A percentile compares a stretch with the other conserved stretches of the same genome.
Evolutionary conservation across 2,888 invertebrate genomes (phyloP).

Genomic region (Rhagium mordax): DNA sequence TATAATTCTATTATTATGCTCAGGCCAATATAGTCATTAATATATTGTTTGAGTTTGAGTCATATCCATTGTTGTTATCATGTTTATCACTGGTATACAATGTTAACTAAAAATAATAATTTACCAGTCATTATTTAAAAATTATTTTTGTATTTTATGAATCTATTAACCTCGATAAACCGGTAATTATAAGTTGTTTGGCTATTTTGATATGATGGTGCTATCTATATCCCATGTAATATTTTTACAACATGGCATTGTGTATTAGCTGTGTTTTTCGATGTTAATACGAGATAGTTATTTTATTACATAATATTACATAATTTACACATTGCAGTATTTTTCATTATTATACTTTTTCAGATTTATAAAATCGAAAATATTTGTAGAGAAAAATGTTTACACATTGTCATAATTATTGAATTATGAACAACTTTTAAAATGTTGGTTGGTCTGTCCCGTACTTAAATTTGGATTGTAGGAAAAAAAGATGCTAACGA

Average conservation of each 20-base stretch:
- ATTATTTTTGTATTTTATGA: not conserved
- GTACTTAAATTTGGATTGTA: no score
- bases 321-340: no score
- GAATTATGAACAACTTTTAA: no score
- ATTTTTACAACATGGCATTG: not conserved
- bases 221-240: not conserved
- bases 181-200: not conserved
- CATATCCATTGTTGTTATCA: not conserved
- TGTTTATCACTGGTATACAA: no score
- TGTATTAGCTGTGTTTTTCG: not conserved
- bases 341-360: no score
- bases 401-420: no score
- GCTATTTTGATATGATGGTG: not conserved
- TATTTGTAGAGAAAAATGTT: no score
- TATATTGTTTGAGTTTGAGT: not conserved
- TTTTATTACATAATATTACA: not conserved
- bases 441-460: no score
- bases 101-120: not conserved
- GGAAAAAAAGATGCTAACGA: no score
- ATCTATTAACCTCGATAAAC: not conserved
- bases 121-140: not conserved
- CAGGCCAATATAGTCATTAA: not conserved
- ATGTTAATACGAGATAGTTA: not conserved
- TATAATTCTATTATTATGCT: no score
- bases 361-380: no score